Evolutionary conservation across 2,797 vertebrate genomes (phyloP).

Genomic region (Tauraco hartlaubi): DNA sequence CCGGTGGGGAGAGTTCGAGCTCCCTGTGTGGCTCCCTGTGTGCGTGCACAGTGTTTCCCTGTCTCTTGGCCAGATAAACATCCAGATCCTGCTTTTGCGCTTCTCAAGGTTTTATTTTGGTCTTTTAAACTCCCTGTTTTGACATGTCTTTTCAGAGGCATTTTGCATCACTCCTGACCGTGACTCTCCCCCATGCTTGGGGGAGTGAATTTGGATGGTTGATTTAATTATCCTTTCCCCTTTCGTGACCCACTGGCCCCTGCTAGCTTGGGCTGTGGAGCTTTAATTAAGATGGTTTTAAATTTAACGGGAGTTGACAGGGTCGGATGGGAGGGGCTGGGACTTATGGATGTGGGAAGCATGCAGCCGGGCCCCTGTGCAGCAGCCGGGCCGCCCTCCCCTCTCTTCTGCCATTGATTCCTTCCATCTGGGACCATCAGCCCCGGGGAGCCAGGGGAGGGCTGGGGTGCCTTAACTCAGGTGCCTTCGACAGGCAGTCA

Average conservation of each 20-base stretch:
- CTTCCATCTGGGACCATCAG: not conserved
- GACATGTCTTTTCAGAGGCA: not conserved
- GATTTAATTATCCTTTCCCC: conserved; percentile 56
- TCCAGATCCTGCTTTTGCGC: not conserved
- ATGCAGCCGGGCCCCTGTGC: not conserved
- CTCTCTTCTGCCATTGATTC: not conserved
- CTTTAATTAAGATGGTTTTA: conserved; percentile 65
- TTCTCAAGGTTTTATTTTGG: not conserved
- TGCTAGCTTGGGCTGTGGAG: not conserved
- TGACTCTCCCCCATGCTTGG: not conserved
- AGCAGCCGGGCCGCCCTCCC: not conserved
- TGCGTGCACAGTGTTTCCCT: not conserved
- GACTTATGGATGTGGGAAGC: not conserved
- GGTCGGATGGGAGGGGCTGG: not conserved
- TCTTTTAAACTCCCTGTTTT: not conserved
- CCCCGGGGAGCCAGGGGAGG: not conserved
- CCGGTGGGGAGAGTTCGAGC: not conserved
- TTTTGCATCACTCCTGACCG: fast-evolving
- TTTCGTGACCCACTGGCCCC: not conserved
- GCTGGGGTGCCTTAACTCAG: not conserved
- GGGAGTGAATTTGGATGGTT: conserved; percentile 25
- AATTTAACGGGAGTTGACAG: conserved; percentile 31
- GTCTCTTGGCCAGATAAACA: not conserved
- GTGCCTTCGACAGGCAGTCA: not conserved
- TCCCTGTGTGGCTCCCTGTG: not conserved